Evolutionary conservation across 2,797 vertebrate genomes (phyloP), one percentile per base, ranked within the genome.

Genomic region (Sparidentex hasta): DNA sequence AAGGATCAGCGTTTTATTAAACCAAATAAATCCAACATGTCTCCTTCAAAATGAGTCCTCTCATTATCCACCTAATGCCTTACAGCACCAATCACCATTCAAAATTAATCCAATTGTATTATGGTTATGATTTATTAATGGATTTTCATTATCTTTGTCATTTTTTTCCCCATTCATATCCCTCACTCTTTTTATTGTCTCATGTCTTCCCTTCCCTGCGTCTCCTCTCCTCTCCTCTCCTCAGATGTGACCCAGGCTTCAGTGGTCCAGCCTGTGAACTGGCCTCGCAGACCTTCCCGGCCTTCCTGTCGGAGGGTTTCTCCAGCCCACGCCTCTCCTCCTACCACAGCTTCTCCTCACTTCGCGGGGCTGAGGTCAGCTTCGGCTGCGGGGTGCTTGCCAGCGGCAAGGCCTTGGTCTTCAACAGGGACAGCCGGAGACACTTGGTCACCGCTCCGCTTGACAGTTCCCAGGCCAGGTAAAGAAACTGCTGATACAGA

Each of bases 401-500:
- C 84, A 98, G 97, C 0, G 98, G 98, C n/a, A 99, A 99, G 88
- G 97, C 98, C 20, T 90, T 99, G 86, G 97, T 99, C 85, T 99
- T 99, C 93, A 99, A 98, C 94, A 97, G 96, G 84, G 98, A 99
- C 23, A 98, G 97, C 27, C 94, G 97, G 38, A 96, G 98, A 77
- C 97, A 99, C 88, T 93, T 99, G 21, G 94, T 99, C 88, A 99
- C 98, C 0, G 94, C 97, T 23, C 97, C 98, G 20, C 94, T 99
- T 33, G 98, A 99, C 95, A 99, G 98, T 87, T 98, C 98, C 38
- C 97, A 99, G 84, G 98, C 98, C 93, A 98, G 97, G 98, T 99
- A 92, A 80, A 51, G 20, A n/a, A 57, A 59, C 3, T n/a, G 9
- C 6, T 54, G 44, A 66, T 46, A 3, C 11, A 51, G 13, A 67